Evolutionary conservation across 2,888 invertebrate species (phyloP).

Genomic region (Liopterus haemorrhoidalis): DNA sequence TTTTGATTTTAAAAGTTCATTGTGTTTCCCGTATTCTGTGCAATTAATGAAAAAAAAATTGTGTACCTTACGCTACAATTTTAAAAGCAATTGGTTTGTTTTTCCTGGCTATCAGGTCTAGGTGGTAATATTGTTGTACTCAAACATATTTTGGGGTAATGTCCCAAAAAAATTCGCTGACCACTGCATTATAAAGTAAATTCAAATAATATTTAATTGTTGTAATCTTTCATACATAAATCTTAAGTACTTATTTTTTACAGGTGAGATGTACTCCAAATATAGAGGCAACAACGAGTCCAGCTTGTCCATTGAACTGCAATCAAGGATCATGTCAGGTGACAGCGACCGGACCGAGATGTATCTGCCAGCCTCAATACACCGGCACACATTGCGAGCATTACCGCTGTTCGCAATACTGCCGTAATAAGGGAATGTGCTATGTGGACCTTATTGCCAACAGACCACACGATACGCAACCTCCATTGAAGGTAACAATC

Average conservation of each 20-base stretch:
- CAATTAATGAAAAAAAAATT: too few relatives aligned
- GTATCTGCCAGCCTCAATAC: slow-evolving; percentile 60
- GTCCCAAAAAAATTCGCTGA: too few relatives aligned
- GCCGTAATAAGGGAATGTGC: slow-evolving; percentile 58
- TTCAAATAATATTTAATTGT: too few relatives aligned
- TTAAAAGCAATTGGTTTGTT: too few relatives aligned
- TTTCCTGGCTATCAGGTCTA: too few relatives aligned
- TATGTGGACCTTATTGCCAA: slow-evolving; percentile 42
- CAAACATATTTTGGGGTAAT: too few relatives aligned
- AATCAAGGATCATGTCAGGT: slow-evolving; percentile 57
- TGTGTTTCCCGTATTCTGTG: too few relatives aligned
- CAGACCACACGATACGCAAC: slow-evolving; percentile 33
- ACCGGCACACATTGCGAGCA: slow-evolving; percentile 62
- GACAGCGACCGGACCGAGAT: slow-evolving; percentile 51
- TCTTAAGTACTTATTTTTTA: slow-evolving; percentile 1
- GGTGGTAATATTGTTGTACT: too few relatives aligned
- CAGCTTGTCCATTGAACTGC: slow-evolving; percentile 52
- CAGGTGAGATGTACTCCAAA: slow-evolving; percentile 15
- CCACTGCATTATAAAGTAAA: too few relatives aligned
- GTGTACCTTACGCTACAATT: too few relatives aligned
- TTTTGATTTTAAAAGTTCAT: too few relatives aligned
- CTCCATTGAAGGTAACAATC: slow-evolving; percentile 32
- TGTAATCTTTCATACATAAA: too few relatives aligned
- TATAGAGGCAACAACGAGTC: slow-evolving; percentile 14
- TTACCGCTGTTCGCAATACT: slow-evolving; percentile 63